Evolutionary conservation across 2,888 invertebrate genomes (phyloP), one percentile per base, ranked within the genome.

Genomic region (Germaria angustata): DNA sequence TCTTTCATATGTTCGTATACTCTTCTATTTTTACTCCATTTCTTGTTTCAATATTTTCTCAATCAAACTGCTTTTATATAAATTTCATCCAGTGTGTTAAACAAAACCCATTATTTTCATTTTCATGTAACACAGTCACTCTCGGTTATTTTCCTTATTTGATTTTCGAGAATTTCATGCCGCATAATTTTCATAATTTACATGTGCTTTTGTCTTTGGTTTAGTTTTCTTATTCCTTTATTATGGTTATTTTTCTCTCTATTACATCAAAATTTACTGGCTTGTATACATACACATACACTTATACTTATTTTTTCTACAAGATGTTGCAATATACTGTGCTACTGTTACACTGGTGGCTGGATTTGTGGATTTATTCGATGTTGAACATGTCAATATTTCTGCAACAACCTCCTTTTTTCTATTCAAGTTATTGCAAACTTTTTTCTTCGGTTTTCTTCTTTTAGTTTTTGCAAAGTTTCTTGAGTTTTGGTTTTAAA

Each of bases 171-270:
- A 80, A 68, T 73, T 73, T 80, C 59, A 66, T 68, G 79, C 79
- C 72, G 53, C 79, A 80, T 79, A 79, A 79, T 79, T 59, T 79
- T 78, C 65, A 73, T 68, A 66, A 80, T 68, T 73, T 66, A 73
- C 79, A 77, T 77, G 77, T 77, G 77, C 39, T 69, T 61, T 59
- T 61, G 39, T 68, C 41, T n/a, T 51, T 57, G 34, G 32, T 44
- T 36, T 24, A 36, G n/a, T 63, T 44, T 41, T 11, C 51, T n/a
- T 41, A 36, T 59, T 61, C 53, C 8, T 24, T 63, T 65, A 44
- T 28, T 53, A 53, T 20, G 22, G 11, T 59, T 44, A 17, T 51
- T 76, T 51, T 69, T 34, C 41, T 69, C 44, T 53, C 61, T 69
- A 63, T 77, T 77, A 77, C 69, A 77, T 77, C 77, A 69, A 77